Percentiles rank a stretch among this genome's conserved stretches.
Evolutionary conservation across 2,888 invertebrate species (phyloP).

Genomic region (Linnaemya tessellans): DNA sequence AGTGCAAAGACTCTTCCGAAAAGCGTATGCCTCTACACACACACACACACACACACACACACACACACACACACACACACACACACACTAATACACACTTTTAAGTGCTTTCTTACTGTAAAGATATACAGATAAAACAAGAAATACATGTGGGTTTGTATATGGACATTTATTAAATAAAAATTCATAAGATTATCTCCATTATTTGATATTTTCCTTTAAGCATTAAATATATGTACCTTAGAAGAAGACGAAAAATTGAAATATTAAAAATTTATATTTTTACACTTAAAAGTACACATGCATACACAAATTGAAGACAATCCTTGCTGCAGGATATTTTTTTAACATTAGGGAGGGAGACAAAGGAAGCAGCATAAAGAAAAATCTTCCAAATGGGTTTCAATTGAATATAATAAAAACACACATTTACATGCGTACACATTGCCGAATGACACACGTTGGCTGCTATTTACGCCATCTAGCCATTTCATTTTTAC

Average conservation of each 20-base stretch:
- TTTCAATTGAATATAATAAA: constrained; percentile 65
- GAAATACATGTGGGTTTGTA: too few relatives aligned
- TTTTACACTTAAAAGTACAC: constrained; percentile 52
- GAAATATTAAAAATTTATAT: constrained; percentile 64
- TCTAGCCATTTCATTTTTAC: constrained; percentile 27
- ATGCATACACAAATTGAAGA: constrained; percentile 55
- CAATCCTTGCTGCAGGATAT: constrained; percentile 69
- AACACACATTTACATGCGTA: constrained; percentile 17
- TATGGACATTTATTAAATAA: constrained; percentile 41
- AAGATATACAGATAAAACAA: background rate
- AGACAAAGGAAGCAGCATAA: constrained; percentile 49
- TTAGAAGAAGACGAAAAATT: constrained; percentile 20
- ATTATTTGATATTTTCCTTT: constrained; percentile 61
- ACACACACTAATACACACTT: background rate
- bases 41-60: background rate
- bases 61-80: background rate
- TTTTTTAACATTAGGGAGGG: constrained; percentile 63
- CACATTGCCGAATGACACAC: constrained; percentile 52
- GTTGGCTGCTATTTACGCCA: constrained; percentile 52
- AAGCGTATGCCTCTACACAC: background rate
- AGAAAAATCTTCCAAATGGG: constrained; percentile 57
- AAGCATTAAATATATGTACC: constrained; percentile 32
- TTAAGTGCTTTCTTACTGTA: constrained; percentile 51
- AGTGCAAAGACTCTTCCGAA: constrained; percentile 18
- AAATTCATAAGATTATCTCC: constrained; percentile 69